Evolutionary conservation across 2,797 vertebrate species (phyloP), one percentile per base, ranked within the genome.

Genomic region (Chloroceryle amazona): DNA sequence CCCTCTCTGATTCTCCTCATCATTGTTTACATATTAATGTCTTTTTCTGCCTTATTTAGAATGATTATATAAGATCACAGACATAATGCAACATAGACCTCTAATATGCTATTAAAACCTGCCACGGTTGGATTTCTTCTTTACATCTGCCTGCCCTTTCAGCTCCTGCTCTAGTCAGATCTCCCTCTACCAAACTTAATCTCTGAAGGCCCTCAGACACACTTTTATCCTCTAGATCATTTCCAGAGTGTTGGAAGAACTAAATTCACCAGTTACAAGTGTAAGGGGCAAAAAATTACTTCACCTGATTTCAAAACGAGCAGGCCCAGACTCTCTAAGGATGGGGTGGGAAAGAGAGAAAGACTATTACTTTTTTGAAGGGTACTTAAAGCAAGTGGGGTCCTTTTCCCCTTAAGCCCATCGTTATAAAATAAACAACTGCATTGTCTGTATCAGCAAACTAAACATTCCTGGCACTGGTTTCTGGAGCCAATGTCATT

Each of bases 11-110:
- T 87, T 71, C 49, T 93, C 49, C 49, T 91, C 88, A 93, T 87
- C 3, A 3, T 86, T 95, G 33, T 96, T 97, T 93, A 94, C 25
- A 96, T 96, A 93, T 96, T 96, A 96, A 95, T 96, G 89, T 71
- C 26, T 94, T 87, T 91, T 88, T 84, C 88, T 93, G 73, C 94
- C 88, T 97, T 95, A 93, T 75, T 88, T 94, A 74, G 94, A 87
- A 63, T 85, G 83, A 89, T 95, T 97, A 92, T 87, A 2, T 96
- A 96, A 95, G 88, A 76, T 74, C 86, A 68, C 51, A 71, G 66
- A 75, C 62, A 60, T 6, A 16, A 31, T 90, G 29, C 39, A 93
- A 46, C 52, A 26, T 2, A 61, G 42, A 93, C 58, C 58, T 89
- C 67, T 10, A 4, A 71, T 55, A 74, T 96, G 65, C 46, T 76